Base-by-base conservation (phyloP, 2,797 vertebrate species). In the Sebastes alutus region DNA sequence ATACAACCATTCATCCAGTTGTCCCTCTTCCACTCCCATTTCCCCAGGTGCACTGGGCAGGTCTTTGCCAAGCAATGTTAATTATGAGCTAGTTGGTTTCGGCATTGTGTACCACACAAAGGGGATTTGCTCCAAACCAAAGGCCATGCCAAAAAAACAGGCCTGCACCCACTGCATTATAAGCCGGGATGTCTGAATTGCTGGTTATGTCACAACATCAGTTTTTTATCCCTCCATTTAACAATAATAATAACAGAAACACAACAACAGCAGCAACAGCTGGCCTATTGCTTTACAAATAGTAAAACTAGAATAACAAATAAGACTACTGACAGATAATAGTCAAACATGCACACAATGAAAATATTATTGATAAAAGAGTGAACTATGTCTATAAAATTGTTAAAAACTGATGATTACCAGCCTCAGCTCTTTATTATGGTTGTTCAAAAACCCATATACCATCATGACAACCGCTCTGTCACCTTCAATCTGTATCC, bases 71-170 rank as follows among this genome's bases (percentile, higher is more conserved):
- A 82, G 78, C 70, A 84, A 63, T 72, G 73, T 74, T 92, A 88
- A 92, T 92, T 92, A 86, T 85, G 82, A 88, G 77, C 80, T 82
- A 16, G 86, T 75, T 80, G 87, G 72, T 89, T 90, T 86, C 64
- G 77, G 86, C 70, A 85, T 89, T 94, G 88, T 89, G 56, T 65
- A n/a, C 69, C 63, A 71, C 77, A 93, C 84, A 90, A 89, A 93
- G 54, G 65, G 35, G 70, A 79, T 89, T 88, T 85, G 29, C 82
- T 75, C 66, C 52, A 29, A 86, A 82, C 56, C 59, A 72, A 68
- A 68, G 58, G 59, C 68, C 59, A 69, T 69, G 64, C 63, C 58
- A 82, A 77, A 81, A 61, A 80, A 84, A 86, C 64, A 78, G 72
- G 66, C 61, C 66, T 80, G 60, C 16, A 33, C 58, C 80, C 63